These are phyloP conservation scores for Myiagra hebetior DNA, from an alignment of 2,113 vertebrate genomes.

Conservation along the genomic window DNA sequence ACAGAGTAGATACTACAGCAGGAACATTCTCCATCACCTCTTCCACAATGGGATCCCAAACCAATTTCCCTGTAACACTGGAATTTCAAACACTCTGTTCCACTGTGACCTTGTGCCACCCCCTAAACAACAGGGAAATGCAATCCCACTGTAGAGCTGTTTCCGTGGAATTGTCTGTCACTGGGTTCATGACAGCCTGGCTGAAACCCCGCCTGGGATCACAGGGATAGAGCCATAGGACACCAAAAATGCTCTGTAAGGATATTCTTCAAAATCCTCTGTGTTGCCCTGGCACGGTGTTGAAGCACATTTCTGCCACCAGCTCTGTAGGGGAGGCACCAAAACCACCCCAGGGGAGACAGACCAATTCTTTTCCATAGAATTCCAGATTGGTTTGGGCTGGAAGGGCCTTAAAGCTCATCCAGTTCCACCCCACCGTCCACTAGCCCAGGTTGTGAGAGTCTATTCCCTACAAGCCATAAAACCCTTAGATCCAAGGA, in stretches of 20 bases:
- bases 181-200: neutral
- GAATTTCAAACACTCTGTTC: neutral
- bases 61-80: neutral
- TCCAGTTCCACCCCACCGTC: neutral
- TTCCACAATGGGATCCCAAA: neutral
- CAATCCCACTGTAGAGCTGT: neutral
- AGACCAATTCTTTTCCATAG: neutral
- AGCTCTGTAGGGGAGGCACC: neutral
- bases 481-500: neutral
- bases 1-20: neutral
- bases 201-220: neutral
- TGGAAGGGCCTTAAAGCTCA: neutral
- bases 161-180: neutral
- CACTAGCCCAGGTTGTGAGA: neutral
- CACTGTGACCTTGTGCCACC: neutral
- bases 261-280: neutral
- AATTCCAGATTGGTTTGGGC: neutral
- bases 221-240: neutral
- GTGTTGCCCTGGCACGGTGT: rapidly evolving
- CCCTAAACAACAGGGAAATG: neutral
- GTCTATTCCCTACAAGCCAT: neutral
- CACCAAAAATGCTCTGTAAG: neutral
- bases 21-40: neutral
- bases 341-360: neutral
- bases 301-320: neutral